Percentiles rank a stretch among this genome's conserved stretches.
Evolutionary conservation across 2,113 vertebrate species (phyloP).

Genomic region (Lucifuga dentata): DNA sequence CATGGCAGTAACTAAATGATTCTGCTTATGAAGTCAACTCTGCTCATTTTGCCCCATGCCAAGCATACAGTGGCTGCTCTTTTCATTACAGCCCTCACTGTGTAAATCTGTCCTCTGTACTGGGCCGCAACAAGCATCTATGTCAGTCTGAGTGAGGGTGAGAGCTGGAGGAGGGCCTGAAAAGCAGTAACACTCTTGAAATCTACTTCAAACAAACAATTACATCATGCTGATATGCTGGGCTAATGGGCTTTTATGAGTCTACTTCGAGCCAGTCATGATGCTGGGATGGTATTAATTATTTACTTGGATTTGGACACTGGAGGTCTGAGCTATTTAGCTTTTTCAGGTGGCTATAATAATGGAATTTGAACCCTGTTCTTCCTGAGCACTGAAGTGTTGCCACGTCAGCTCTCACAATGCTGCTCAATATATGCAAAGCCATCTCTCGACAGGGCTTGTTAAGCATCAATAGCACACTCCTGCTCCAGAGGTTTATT

Average conservation of each 20-base stretch:
- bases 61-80: constrained; percentile 34
- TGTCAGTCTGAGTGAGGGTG: constrained; percentile 63
- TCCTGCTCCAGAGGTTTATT: constrained; percentile 71
- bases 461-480: constrained; percentile 68
- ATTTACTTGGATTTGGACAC: constrained; percentile 24
- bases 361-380: constrained; percentile 25
- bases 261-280: constrained; percentile 28
- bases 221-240: constrained; percentile 46
- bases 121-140: constrained; percentile 19
- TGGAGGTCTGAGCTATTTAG: constrained; percentile 19
- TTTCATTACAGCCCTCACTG: constrained; percentile 47
- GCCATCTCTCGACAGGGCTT: constrained; percentile 64
- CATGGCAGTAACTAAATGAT: constrained; percentile 26
- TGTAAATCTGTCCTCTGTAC: constrained; percentile 60
- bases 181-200: constrained; percentile 51
- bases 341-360: constrained; percentile 25
- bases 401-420: constrained; percentile 48
- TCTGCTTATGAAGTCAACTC: constrained; percentile 43
- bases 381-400: constrained; percentile 27
- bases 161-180: constrained; percentile 39
- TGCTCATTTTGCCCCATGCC: constrained; percentile 33
- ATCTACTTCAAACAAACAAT: constrained; percentile 68
- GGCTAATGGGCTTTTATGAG: constrained; percentile 51
- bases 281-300: constrained; percentile 56
- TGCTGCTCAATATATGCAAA: constrained; percentile 73